A percentile compares a stretch with the other conserved stretches of the same genome.
These are phyloP conservation scores for Amphipyra tragopoginis DNA, from an alignment of 2,888 invertebrate species.

Conservation along the genomic window DNA sequence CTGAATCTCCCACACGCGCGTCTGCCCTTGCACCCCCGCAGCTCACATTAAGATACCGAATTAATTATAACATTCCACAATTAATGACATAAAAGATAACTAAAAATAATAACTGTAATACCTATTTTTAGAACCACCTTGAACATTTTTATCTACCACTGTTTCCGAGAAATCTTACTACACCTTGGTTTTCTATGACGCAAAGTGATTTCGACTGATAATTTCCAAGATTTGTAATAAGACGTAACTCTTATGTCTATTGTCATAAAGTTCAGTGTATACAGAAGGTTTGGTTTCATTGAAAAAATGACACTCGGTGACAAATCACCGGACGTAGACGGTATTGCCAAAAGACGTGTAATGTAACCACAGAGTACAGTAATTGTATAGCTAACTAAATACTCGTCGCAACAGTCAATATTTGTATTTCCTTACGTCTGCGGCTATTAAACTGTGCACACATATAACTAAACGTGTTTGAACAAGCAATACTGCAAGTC, in stretches of 20 bases:
- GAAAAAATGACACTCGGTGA: slow-evolving; percentile 31
- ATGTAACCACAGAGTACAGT: too few species aligned
- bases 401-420: background rate
- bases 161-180: slow-evolving; percentile 37
- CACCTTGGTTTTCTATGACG: slow-evolving; percentile 43
- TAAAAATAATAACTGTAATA: slow-evolving; percentile 38
- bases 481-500: background rate
- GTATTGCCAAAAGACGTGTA: slow-evolving; percentile 33
- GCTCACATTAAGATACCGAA: background rate
- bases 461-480: background rate
- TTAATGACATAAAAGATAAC: slow-evolving; percentile 31
- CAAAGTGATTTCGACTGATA: slow-evolving; percentile 13
- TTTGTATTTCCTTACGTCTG: background rate
- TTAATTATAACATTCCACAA: slow-evolving; percentile 27
- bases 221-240: slow-evolving; percentile 9
- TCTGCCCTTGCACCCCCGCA: slow-evolving; percentile 34
- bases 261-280: slow-evolving; percentile 5
- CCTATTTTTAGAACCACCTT: slow-evolving; percentile 42
- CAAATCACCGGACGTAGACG: slow-evolving; percentile 47
- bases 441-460: background rate
- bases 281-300: background rate
- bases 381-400: too few species aligned
- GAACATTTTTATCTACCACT: slow-evolving; percentile 24
- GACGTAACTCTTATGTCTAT: slow-evolving; percentile 21
- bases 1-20: slow-evolving; percentile 17